phyloP scores from a whole-genome alignment of 1,140 invertebrate species.

The Acromyrmex charruanus region DNA sequence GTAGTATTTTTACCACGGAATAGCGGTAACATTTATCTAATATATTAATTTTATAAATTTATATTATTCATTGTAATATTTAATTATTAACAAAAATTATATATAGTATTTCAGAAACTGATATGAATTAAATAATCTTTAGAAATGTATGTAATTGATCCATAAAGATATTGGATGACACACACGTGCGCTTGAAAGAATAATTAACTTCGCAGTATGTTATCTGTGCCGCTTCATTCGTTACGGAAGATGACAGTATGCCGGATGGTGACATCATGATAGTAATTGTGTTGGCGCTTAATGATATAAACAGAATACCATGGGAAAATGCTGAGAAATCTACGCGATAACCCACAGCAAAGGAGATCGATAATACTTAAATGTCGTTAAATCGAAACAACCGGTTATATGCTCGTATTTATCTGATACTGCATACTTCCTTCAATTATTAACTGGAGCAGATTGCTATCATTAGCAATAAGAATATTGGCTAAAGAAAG shows the following conservation, averaged over 20 bases:
- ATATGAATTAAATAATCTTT: no score
- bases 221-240: slow-evolving; percentile 42
- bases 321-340: not conserved
- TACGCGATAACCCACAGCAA: not conserved
- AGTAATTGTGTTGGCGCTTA: slow-evolving; percentile 17
- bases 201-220: not conserved
- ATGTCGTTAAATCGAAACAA: slow-evolving; percentile 5
- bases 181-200: not conserved
- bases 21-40: not conserved
- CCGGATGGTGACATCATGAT: slow-evolving; percentile 39
- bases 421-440: slow-evolving; percentile 18
- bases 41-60: not conserved
- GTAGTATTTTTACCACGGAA: no score
- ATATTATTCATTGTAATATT: not conserved
- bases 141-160: not conserved
- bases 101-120: not conserved
- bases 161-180: not conserved
- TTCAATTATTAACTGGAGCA: slow-evolving; percentile 26
- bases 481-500: not conserved
- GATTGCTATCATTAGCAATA: slow-evolving; percentile 1
- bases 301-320: slow-evolving; percentile 37
- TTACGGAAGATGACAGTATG: slow-evolving; percentile 15
- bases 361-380: slow-evolving; percentile 35
- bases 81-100: not conserved
- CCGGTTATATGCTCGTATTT: not conserved